phyloP scores from a whole-genome alignment of 1,140 invertebrate genomes.

The Apis dorsata region DNA sequence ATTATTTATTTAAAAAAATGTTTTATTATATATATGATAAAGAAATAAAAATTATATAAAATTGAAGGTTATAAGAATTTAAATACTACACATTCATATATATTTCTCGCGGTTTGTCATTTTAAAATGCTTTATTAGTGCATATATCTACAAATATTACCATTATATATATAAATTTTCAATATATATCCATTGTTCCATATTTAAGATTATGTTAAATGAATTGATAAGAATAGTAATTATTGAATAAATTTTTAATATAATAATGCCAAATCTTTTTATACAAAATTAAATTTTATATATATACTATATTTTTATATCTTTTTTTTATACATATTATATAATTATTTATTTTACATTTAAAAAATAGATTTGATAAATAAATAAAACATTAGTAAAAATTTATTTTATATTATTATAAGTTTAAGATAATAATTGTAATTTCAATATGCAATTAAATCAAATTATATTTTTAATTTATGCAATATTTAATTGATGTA shows the following conservation, averaged over 20 bases:
- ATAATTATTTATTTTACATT: neutral
- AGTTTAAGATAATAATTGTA: neutral
- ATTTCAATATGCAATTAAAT: neutral
- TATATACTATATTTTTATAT: neutral
- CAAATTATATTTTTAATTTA: neutral
- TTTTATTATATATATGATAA: too few relatives aligned
- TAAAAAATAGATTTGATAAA: too few relatives aligned
- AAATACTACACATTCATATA: neutral
- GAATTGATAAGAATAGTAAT: neutral
- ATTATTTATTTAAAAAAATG: neutral
- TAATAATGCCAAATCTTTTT: neutral
- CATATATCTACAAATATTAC: neutral
- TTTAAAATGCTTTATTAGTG: conserved; percentile 15
- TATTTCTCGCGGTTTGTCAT: conserved; percentile 3
- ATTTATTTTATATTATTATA: neutral
- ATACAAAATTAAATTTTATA: neutral
- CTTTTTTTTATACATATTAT: neutral
- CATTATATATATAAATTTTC: neutral
- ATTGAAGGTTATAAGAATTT: conserved; percentile 1
- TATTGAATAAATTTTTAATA: neutral
- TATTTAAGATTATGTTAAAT: neutral
- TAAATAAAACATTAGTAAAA: neutral
- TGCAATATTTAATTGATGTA: neutral
- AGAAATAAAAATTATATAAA: neutral
- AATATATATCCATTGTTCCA: neutral